Evolutionary conservation across 2,888 invertebrate genomes (phyloP), one percentile per base, ranked within the genome.

Genomic region (Leptura quadrifasciata): DNA sequence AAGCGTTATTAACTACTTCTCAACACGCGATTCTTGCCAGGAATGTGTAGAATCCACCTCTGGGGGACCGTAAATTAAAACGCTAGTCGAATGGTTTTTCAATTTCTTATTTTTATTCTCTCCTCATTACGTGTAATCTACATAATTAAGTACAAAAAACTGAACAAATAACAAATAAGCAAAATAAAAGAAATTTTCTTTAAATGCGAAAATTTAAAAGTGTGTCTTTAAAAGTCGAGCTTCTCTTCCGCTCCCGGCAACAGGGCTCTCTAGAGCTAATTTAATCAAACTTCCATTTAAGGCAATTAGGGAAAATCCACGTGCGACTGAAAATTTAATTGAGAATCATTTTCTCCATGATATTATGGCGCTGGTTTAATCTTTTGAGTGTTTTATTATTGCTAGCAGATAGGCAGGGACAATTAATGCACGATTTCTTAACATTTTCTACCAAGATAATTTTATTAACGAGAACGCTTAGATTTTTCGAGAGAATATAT

Each of bases 201-300:
- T n/a, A n/a, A n/a, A n/a, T n/a, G n/a, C n/a, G n/a, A n/a, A n/a
- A n/a, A n/a, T n/a, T n/a, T n/a, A n/a, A 31, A 5, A 68, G 54
- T 55, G 18, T 9, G 15, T 31, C 55, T 68, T 18, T 20, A 15
- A 31, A 61, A n/a, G 35, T 31, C 5, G 68, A 31, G 57, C 6
- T 27, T 31, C 10, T 27, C 18, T 24, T 21, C 31, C 8, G 68
- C 68, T 17, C 55, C 31, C 57, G 68, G 68, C 68, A 68, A 68
- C 57, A n/a, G 27, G 35, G 55, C 65, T 15, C 17, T 52, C 52
- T n/a, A n/a, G 17, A 55, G 31, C 58, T 58, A 69, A 69, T 57
- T 69, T 69, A 69, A 69, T 69, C 47, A 69, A 58, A 69, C 35
- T 57, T 58, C 69, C 69, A 69, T 69, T 69, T 69, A 69, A 69